phyloP scores from a whole-genome alignment of 2,888 invertebrate genomes.

The Acrocyrtus sp. region DNA sequence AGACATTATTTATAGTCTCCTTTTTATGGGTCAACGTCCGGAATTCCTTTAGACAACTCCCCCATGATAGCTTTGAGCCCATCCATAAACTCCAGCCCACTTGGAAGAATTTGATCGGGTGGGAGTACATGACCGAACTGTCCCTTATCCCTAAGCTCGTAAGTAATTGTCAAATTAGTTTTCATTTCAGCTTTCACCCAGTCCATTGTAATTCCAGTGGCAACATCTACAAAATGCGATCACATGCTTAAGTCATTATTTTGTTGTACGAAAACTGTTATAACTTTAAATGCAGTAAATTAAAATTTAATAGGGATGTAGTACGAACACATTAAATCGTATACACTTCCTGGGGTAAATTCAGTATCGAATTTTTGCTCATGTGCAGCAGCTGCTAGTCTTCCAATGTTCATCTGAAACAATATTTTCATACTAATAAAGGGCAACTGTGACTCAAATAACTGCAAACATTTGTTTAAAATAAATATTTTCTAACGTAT shows the following conservation, averaged over 20 bases:
- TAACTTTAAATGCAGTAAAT: not conserved
- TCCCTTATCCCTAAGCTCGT: conserved; percentile 77
- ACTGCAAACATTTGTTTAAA: too few species aligned
- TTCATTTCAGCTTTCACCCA: conserved; percentile 78
- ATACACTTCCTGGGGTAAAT: too few species aligned
- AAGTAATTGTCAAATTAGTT: conserved; percentile 75
- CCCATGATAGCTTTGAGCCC: conserved; percentile 35
- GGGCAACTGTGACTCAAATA: not conserved
- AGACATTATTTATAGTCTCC: too few species aligned
- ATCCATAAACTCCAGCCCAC: conserved; percentile 54
- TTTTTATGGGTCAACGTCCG: conserved; percentile 36
- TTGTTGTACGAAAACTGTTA: not conserved
- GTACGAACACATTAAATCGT: conserved; percentile 59
- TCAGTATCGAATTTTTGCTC: not conserved
- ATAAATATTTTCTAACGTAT: not conserved
- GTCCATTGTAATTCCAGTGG: conserved; percentile 75
- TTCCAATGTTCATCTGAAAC: not conserved
- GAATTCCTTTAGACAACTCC: conserved; percentile 38
- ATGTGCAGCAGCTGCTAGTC: not conserved
- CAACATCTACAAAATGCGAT: conserved; percentile 72
- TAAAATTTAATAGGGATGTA: not conserved
- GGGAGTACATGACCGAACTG: conserved; percentile 68
- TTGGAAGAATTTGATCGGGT: conserved; percentile 52
- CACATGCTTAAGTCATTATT: too few species aligned
- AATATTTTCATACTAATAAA: not conserved